Percentiles rank a stretch among this genome's conserved stretches.
Conservation (phyloP, 1,140 invertebrate genomes). For the Drosophila aff. region DNA sequence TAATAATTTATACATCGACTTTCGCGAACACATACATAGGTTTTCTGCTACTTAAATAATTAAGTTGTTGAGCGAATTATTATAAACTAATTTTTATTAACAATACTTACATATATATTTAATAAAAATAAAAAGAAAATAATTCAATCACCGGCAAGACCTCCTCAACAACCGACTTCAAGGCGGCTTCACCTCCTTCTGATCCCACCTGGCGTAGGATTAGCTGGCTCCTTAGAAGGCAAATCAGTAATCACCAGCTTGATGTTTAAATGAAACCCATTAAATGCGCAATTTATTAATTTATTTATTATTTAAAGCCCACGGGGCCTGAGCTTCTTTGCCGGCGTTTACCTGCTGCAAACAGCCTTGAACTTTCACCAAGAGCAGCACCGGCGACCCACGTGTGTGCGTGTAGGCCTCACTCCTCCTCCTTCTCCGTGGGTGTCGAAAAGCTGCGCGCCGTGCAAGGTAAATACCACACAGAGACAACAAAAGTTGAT, state of each 20-base stretch:
- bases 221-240: not conserved
- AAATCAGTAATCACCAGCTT: not conserved
- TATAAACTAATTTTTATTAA: no score
- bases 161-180: not conserved
- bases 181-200: not conserved
- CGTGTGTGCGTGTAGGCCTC: conserved; percentile 38
- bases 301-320: not conserved
- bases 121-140: no score
- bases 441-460: conserved; percentile 39
- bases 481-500: conserved; percentile 46
- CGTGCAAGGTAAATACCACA: conserved; percentile 61
- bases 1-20: no score
- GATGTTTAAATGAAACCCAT: not conserved
- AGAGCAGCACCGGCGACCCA: conserved; percentile 44
- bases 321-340: not conserved
- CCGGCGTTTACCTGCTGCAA: conserved; percentile 36
- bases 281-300: not conserved
- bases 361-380: conserved; percentile 78
- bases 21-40: no score
- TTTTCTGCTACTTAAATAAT: no score
- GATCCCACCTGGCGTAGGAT: not conserved
- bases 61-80: no score
- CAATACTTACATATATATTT: no score
- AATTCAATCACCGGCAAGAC: no score
- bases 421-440: not conserved